Base-by-base conservation (phyloP, 1,140 invertebrate genomes). In the Linepithema humile region DNA sequence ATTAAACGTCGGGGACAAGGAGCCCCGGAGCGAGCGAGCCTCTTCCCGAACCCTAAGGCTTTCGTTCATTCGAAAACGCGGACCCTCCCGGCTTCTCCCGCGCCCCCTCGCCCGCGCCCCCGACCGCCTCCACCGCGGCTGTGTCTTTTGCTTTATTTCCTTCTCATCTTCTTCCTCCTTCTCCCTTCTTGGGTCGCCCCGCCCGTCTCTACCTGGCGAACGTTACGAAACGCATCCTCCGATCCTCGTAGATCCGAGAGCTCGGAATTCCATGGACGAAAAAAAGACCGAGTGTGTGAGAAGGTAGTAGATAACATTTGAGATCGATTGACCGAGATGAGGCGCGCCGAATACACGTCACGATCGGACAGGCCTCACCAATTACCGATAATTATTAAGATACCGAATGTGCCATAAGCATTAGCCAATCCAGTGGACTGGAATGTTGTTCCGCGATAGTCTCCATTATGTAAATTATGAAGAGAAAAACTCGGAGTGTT, bases 1-100 rank as follows among this genome's bases (percentile, higher is more conserved):
- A 90, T 89, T 90, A 90, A 90, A 88, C 85, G 87, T 88, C 85
- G 85, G 75, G 80, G 87, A 90, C 85, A 89, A 90, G 85, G 64
- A 86, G 80, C 53, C 65, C 32, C 64, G 83, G 59, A 38, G 84
- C 10, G 29, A 45, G 55, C 29, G 78, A 82, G 65, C 64, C 75
- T 87, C 83, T 83, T 57, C 78, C 78, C 64, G 29, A 57, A 40
- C 60, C 65, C 55, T 38, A 23, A n/a, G 40, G 57, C 40, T 29
- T 57, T 83, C 77, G 60, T 40, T 40, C 64, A 38, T 83, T 75
- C 78, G 77, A 57, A 45, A 77, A 50, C 70, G 35, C 53, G 43
- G 50, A 6, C 38, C 45, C 45, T 53, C 55, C n/a, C 7, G 45
- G 6, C 38, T 55, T 43, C 10, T 0, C 50, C 23, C 26, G 1